Evolutionary conservation across 1,140 invertebrate genomes (phyloP).

Genomic region (Maniola jurtina): DNA sequence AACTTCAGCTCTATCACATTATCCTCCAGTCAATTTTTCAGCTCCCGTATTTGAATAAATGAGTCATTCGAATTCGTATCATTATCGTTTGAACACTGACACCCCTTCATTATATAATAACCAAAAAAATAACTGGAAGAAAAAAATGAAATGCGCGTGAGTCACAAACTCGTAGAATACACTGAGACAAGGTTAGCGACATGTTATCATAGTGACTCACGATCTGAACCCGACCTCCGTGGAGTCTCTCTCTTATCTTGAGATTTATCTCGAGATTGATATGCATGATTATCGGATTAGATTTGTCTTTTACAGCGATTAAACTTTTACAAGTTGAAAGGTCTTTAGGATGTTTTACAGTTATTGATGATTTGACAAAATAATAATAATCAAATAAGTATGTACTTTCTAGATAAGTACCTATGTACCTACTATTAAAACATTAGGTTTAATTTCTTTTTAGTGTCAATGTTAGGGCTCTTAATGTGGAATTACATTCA

Average conservation of each 20-base stretch:
- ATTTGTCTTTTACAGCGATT: neutral
- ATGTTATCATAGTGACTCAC: conserved; percentile 41
- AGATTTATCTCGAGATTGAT: conserved; percentile 19
- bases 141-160: conserved; percentile 45
- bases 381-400: too few relatives aligned
- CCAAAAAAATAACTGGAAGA: conserved; percentile 8
- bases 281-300: conserved; percentile 7
- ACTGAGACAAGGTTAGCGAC: conserved; percentile 31
- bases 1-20: too few relatives aligned
- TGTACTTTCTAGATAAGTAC: too few relatives aligned
- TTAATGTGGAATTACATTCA: too few relatives aligned
- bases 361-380: too few relatives aligned
- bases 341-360: too few relatives aligned
- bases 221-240: conserved; percentile 38
- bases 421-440: too few relatives aligned
- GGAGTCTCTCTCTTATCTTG: conserved; percentile 39
- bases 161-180: conserved; percentile 31
- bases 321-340: neutral
- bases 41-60: neutral
- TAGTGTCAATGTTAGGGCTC: too few relatives aligned
- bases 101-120: conserved; percentile 20
- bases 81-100: neutral
- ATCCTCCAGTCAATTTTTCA: too few relatives aligned
- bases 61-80: conserved; percentile 9
- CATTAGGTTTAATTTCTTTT: too few relatives aligned